phyloP scores from a whole-genome alignment of 1,140 invertebrate genomes.

The Drosophila pallidifrons region DNA sequence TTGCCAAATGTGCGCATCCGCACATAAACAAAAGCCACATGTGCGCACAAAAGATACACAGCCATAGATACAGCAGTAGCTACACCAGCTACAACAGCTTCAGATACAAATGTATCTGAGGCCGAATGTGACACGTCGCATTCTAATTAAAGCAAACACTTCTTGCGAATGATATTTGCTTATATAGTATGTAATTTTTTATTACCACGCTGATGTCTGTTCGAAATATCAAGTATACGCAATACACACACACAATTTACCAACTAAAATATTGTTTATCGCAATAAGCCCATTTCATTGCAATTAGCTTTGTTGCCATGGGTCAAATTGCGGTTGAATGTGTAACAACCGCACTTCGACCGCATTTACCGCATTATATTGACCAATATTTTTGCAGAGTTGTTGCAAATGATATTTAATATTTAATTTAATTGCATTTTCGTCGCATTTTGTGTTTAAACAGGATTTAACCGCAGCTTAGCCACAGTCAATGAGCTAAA shows the following conservation, averaged over 20 bases:
- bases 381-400: constrained; percentile 10
- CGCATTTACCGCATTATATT: constrained; percentile 13
- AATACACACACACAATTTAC: neutral
- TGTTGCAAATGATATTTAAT: constrained; percentile 23
- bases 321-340: neutral
- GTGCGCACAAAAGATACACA: constrained; percentile 13
- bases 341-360: neutral
- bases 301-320: constrained; percentile 35
- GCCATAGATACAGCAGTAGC: neutral
- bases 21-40: constrained; percentile 21
- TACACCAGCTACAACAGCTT: neutral
- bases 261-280: constrained; percentile 8
- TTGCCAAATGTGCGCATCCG: constrained; percentile 23
- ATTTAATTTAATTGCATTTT: constrained; percentile 32
- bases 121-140: constrained; percentile 27
- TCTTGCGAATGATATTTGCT: neutral
- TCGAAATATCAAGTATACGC: constrained; percentile 23
- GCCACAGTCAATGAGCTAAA: neutral
- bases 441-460: neutral
- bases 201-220: constrained; percentile 23
- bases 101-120: constrained; percentile 35
- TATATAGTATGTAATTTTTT: neutral
- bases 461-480: constrained; percentile 5
- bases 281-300: constrained; percentile 35
- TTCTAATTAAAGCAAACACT: constrained; percentile 44